These are phyloP conservation scores for Pectinophora gossypiella DNA, from an alignment of 1,140 invertebrate genomes.

Conservation along the genomic window DNA sequence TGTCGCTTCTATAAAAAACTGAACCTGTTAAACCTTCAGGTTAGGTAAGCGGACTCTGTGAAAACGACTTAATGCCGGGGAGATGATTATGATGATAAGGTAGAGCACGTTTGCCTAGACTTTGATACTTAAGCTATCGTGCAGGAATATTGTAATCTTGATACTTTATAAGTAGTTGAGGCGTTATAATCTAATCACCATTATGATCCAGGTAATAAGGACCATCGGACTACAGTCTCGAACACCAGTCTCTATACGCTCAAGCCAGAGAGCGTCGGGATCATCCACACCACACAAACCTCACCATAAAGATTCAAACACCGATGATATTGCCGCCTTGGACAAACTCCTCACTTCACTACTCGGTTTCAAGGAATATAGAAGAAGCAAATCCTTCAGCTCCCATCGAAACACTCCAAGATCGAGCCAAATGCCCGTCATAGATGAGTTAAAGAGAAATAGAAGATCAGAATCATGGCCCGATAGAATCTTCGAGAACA, in stretches of 20 bases:
- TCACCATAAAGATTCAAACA: conserved; percentile 29
- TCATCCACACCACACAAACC: conserved; percentile 26
- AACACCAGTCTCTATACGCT: conserved; percentile 34
- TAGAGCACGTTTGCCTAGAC: too few relatives aligned
- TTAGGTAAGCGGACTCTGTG: too few relatives aligned
- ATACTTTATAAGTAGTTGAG: too few relatives aligned
- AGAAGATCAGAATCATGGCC: conserved; percentile 55
- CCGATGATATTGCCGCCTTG: conserved; percentile 58
- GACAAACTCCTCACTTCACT: conserved; percentile 67
- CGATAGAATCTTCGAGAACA: conserved; percentile 53
- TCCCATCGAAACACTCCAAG: conserved; percentile 54
- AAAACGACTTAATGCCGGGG: too few relatives aligned
- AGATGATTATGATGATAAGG: too few relatives aligned
- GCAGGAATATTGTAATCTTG: too few relatives aligned
- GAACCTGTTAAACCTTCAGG: too few relatives aligned
- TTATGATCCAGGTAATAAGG: conserved; percentile 49
- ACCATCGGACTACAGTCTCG: conserved; percentile 51
- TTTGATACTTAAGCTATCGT: too few relatives aligned
- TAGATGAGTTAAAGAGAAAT: conserved; percentile 22
- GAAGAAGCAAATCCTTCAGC: conserved; percentile 41
- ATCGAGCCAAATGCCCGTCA: conserved; percentile 36
- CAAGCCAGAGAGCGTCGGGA: conserved; percentile 41
- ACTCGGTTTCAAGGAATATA: conserved; percentile 46
- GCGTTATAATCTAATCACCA: too few relatives aligned
- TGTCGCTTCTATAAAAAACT: too few relatives aligned